A percentile compares a stretch with the other conserved stretches of the same genome.
Conservation (phyloP, 1,140 invertebrate species). For the Acyrthosiphon pisum region DNA sequence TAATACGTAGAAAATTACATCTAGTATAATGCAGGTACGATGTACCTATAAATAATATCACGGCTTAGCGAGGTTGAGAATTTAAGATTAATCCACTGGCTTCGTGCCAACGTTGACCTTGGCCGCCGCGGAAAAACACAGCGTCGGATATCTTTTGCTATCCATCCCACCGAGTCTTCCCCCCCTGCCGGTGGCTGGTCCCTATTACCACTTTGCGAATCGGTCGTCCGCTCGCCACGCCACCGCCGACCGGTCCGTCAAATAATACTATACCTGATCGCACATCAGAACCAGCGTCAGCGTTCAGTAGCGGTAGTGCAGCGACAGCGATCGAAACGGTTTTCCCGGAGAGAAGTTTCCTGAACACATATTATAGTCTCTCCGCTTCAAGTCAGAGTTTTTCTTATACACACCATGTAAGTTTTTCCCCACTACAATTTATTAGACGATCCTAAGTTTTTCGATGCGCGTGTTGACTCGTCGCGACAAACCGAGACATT, state of each 20-base stretch:
- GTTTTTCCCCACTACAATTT: background rate
- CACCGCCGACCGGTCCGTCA: too few relatives aligned
- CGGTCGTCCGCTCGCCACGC: too few relatives aligned
- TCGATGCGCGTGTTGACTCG: background rate
- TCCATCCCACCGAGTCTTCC: background rate
- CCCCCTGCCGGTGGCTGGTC: background rate
- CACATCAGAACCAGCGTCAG: background rate
- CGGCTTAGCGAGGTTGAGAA: background rate
- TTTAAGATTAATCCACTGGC: background rate
- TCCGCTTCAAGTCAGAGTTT: background rate
- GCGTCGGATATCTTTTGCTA: background rate
- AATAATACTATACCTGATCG: background rate
- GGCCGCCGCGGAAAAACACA: background rate
- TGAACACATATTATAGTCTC: background rate
- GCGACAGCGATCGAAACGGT: background rate
- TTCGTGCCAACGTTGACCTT: background rate
- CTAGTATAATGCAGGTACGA: background rate
- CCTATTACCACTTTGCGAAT: background rate
- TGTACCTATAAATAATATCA: too few relatives aligned
- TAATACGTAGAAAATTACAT: background rate
- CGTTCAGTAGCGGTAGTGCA: background rate
- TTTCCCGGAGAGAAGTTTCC: background rate
- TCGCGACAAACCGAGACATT: background rate
- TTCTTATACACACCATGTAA: background rate
- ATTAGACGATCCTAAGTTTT: too few relatives aligned